A percentile compares a stretch with the other conserved stretches of the same genome.
phyloP scores from a whole-genome alignment of 1,140 invertebrate genomes.

The Leptopilina clavipes region DNA sequence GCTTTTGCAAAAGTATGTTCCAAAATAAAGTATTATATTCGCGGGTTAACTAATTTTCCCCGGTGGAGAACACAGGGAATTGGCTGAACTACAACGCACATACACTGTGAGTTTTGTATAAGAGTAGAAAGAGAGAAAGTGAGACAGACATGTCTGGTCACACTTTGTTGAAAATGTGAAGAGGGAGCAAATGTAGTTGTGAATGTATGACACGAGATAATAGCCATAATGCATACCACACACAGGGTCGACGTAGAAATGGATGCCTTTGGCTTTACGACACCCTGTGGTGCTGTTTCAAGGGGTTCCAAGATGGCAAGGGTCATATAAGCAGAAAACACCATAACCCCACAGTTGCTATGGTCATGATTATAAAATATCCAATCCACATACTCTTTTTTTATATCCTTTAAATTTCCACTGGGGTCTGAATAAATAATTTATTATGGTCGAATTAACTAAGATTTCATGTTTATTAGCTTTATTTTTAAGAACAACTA shows the following conservation, averaged over 20 bases:
- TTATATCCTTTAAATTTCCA: neutral
- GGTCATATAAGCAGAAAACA: constrained; percentile 11
- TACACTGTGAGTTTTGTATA: neutral
- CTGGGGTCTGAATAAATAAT: neutral
- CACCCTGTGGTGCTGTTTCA: constrained; percentile 21
- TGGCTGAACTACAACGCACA: neutral
- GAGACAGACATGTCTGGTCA: neutral
- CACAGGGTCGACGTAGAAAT: constrained; percentile 16
- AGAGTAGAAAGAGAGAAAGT: neutral
- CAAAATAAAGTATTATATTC: constrained; percentile 31
- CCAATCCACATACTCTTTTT: neutral
- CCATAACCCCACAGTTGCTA: neutral
- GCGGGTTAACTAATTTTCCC: neutral
- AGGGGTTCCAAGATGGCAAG: constrained; percentile 14
- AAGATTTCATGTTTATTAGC: no score
- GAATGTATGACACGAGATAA: constrained; percentile 22
- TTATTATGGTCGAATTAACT: neutral
- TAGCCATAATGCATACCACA: constrained; percentile 29
- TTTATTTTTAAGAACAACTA: no score
- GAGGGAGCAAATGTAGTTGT: neutral
- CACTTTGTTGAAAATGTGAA: neutral
- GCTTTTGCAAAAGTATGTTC: neutral
- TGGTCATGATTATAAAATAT: constrained; percentile 1
- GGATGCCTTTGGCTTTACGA: constrained; percentile 7
- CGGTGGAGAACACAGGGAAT: neutral